Percentiles rank a stretch among this genome's conserved stretches.
Conservation (phyloP, 2,113 vertebrate species). For the Psammodynastes pulverulentus region DNA sequence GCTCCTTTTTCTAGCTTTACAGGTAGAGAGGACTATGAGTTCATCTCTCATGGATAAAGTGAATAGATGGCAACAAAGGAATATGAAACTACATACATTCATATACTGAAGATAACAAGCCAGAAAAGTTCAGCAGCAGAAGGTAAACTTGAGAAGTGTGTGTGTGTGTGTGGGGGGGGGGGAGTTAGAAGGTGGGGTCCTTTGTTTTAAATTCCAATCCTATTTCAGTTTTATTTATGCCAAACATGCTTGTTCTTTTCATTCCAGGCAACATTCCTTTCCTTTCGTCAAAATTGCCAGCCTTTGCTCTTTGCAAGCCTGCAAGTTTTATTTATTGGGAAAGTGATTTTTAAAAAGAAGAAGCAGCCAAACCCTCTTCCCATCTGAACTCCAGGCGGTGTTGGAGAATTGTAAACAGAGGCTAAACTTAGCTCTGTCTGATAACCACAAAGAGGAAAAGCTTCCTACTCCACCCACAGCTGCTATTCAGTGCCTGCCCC, state of each 20-base stretch:
- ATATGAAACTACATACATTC: neutral
- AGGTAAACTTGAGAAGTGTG: conserved; percentile 40
- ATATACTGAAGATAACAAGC: neutral
- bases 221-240: conserved; percentile 6
- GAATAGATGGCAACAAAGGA: neutral
- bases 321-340: conserved; percentile 22
- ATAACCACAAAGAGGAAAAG: neutral
- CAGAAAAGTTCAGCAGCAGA: conserved; percentile 5
- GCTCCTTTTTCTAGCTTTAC: neutral
- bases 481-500: neutral
- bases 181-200: neutral
- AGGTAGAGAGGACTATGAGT: neutral
- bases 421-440: neutral
- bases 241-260: conserved; percentile 24
- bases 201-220: conserved; percentile 20
- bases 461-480: neutral
- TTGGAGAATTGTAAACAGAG: conserved; percentile 9
- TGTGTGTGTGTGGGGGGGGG: too few relatives aligned
- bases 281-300: neutral
- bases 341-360: neutral
- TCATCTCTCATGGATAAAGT: neutral
- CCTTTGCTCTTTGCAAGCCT: neutral
- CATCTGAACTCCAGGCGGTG: neutral
- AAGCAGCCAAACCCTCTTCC: neutral
- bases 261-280: conserved; percentile 12